Conservation (phyloP, 2,797 vertebrate species). For the Scleropages formosus region DNA sequence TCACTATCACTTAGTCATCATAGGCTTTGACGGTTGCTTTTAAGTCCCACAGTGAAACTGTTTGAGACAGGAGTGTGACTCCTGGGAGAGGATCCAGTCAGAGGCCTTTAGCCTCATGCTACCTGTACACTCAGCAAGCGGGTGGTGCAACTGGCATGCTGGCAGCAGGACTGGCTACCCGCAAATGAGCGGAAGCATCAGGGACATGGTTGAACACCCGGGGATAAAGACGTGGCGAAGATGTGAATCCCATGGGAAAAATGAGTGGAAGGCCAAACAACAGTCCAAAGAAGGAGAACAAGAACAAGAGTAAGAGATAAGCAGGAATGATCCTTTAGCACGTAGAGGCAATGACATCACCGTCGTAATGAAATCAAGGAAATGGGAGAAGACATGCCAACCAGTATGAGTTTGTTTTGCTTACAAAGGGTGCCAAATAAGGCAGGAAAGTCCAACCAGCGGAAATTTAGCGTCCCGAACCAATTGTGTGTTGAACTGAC, state of each 20-base stretch:
- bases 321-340: not conserved
- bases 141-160: not conserved
- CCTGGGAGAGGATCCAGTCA: slow-evolving; percentile 37
- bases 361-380: too few species aligned
- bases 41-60: slow-evolving; percentile 2
- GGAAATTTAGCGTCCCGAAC: too few species aligned
- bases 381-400: too few species aligned
- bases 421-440: too few species aligned
- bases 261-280: not conserved
- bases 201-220: not conserved
- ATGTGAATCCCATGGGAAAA: not conserved
- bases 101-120: slow-evolving; percentile 37
- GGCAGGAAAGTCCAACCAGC: too few species aligned
- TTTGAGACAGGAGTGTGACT: slow-evolving; percentile 29
- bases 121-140: slow-evolving; percentile 16
- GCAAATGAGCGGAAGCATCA: not conserved
- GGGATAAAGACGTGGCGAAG: not conserved
- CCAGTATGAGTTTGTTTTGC: too few species aligned
- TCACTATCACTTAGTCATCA: not conserved
- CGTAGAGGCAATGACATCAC: not conserved
- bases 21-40: slow-evolving; percentile 6
- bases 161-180: not conserved
- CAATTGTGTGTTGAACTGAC: too few species aligned
- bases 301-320: not conserved
- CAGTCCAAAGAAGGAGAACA: not conserved